Evolutionary conservation across 2,888 invertebrate species (phyloP).

Genomic region (Aleiodes leptofemur): DNA sequence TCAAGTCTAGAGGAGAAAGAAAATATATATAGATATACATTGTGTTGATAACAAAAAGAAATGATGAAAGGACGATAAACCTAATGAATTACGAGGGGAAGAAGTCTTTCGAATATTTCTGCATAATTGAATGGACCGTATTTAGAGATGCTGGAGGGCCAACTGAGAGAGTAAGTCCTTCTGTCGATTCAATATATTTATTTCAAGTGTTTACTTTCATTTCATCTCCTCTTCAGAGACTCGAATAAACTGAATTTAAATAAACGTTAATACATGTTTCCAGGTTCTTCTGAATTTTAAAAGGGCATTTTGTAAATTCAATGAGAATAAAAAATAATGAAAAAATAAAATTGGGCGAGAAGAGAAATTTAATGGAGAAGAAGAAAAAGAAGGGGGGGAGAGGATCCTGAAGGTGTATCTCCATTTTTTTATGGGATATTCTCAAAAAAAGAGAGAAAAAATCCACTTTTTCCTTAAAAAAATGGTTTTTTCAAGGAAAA

Average conservation of each 20-base stretch:
- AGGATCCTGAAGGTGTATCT: neutral
- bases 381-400: neutral
- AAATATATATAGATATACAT: slow-evolving; percentile 8
- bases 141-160: neutral
- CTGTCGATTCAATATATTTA: no score
- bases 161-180: no score
- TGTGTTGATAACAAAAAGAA: no score
- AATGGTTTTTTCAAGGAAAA: no score
- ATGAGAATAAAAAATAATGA: neutral
- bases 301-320: neutral
- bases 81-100: slow-evolving; percentile 11
- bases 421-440: no score
- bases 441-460: no score
- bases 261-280: slow-evolving; percentile 1
- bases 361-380: slow-evolving; percentile 15
- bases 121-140: slow-evolving; percentile 13
- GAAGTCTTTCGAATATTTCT: slow-evolving; percentile 1
- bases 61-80: neutral
- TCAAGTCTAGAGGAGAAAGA: neutral
- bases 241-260: slow-evolving; percentile 18
- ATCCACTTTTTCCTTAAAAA: no score
- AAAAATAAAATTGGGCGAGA: neutral
- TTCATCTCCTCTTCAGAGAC: neutral
- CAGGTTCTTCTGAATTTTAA: neutral
- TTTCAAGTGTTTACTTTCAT: neutral